phyloP scores from a whole-genome alignment of 2,797 vertebrate genomes.

The Scolopax bukidnonensis region DNA sequence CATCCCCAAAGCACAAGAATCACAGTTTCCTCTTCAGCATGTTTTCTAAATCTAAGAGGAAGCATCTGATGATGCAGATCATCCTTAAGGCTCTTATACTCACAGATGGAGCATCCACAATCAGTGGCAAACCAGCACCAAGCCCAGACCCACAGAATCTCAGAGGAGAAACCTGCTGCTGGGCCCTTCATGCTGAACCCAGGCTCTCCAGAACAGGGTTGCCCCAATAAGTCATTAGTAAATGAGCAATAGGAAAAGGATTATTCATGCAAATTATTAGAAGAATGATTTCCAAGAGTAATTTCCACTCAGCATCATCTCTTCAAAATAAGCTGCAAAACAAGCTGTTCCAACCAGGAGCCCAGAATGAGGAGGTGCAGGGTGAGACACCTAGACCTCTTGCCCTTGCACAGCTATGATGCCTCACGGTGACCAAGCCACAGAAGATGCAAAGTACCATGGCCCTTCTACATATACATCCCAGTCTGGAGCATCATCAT shows the following conservation, averaged over 20 bases:
- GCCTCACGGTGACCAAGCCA: neutral
- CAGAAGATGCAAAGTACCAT: neutral
- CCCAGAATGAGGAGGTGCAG: neutral
- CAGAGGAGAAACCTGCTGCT: neutral
- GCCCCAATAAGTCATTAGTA: neutral
- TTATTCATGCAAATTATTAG: neutral
- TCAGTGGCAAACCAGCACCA: neutral
- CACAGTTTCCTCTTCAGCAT: neutral
- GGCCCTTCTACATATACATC: neutral
- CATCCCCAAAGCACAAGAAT: neutral
- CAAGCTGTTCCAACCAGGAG: neutral
- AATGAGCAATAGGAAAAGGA: neutral
- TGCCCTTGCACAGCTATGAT: neutral
- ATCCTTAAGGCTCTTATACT: neutral
- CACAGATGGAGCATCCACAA: neutral
- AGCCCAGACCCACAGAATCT: neutral
- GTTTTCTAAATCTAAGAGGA: neutral
- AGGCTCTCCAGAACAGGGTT: neutral
- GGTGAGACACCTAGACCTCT: neutral
- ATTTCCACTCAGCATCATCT: neutral
- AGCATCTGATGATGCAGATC: neutral
- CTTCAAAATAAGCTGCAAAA: neutral
- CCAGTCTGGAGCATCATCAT: neutral
- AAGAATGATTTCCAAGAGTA: neutral
- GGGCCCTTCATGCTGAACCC: neutral